Evolutionary conservation across 2,113 vertebrate genomes (phyloP).

Genomic region (Thalassarche chlororhynchos): DNA sequence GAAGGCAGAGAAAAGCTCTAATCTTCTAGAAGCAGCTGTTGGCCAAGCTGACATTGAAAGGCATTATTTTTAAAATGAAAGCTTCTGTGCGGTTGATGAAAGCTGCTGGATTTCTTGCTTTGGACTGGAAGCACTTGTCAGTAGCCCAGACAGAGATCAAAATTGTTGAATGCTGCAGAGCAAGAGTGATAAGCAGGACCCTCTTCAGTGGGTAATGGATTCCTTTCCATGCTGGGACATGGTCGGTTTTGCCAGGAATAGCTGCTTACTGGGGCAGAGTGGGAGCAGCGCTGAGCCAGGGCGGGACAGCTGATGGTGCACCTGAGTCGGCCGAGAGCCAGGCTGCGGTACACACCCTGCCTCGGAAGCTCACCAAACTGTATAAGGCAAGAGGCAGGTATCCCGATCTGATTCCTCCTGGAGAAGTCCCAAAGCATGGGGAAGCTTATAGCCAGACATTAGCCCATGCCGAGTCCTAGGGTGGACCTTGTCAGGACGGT

Average conservation of each 20-base stretch:
- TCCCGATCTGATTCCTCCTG: not conserved
- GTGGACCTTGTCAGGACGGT: not conserved
- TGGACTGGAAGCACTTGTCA: constrained; percentile 42
- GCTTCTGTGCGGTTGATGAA: constrained; percentile 50
- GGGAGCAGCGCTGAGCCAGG: not conserved
- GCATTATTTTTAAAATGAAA: constrained; percentile 71
- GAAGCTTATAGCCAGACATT: not conserved
- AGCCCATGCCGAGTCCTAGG: not conserved
- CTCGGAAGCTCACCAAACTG: not conserved
- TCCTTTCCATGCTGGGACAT: not conserved
- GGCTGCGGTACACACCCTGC: not conserved
- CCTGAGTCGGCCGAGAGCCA: not conserved
- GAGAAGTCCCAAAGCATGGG: not conserved
- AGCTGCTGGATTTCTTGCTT: constrained; percentile 65
- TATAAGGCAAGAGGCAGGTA: not conserved
- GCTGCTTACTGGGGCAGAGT: not conserved
- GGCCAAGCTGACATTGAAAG: constrained; percentile 69
- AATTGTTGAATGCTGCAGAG: not conserved
- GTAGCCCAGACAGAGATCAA: constrained; percentile 47
- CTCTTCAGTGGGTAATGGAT: not conserved
- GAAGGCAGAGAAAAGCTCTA: constrained; percentile 72
- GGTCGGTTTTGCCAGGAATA: not conserved
- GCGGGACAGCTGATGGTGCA: not conserved
- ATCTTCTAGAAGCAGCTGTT: constrained; percentile 73
- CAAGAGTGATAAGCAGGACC: constrained; percentile 8